phyloP scores from a whole-genome alignment of 2,113 vertebrate genomes.

The Cottus gobio region DNA sequence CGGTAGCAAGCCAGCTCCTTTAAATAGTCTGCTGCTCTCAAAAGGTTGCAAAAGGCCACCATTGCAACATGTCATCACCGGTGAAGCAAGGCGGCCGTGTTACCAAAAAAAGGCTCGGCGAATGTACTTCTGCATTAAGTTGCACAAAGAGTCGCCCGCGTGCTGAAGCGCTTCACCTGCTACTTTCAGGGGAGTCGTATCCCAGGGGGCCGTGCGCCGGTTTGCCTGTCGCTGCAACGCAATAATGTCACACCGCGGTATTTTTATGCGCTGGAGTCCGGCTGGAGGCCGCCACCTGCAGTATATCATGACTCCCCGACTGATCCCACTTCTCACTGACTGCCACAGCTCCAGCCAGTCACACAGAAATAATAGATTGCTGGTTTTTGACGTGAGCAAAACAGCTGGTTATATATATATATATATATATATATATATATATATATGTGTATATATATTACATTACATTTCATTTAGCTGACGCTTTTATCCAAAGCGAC shows the following conservation, averaged over 20 bases:
- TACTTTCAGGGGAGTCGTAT: neutral
- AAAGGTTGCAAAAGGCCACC: slow-evolving; percentile 46
- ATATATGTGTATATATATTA: no score
- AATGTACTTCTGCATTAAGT: neutral
- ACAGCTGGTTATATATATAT: neutral
- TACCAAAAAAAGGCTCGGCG: slow-evolving; percentile 16
- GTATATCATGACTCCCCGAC: slow-evolving; percentile 55
- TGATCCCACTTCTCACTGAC: slow-evolving; percentile 47
- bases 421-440: no score
- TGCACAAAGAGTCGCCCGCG: neutral
- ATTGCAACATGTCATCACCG: slow-evolving; percentile 29
- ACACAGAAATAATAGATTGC: slow-evolving; percentile 41
- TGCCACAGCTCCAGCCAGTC: slow-evolving; percentile 22
- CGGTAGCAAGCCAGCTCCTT: slow-evolving; percentile 18
- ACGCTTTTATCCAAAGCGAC: no score
- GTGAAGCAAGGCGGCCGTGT: slow-evolving; percentile 24
- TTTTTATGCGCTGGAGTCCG: no score
- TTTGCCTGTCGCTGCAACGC: neutral
- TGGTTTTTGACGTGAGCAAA: slow-evolving; percentile 20
- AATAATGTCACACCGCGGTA: neutral
- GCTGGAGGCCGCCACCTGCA: slow-evolving; percentile 39
- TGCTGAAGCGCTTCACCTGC: neutral
- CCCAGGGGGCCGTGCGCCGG: neutral
- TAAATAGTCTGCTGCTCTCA: slow-evolving; percentile 43
- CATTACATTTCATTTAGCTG: no score